phyloP scores from a whole-genome alignment of 2,797 vertebrate species.

The Balearica regulorum region DNA sequence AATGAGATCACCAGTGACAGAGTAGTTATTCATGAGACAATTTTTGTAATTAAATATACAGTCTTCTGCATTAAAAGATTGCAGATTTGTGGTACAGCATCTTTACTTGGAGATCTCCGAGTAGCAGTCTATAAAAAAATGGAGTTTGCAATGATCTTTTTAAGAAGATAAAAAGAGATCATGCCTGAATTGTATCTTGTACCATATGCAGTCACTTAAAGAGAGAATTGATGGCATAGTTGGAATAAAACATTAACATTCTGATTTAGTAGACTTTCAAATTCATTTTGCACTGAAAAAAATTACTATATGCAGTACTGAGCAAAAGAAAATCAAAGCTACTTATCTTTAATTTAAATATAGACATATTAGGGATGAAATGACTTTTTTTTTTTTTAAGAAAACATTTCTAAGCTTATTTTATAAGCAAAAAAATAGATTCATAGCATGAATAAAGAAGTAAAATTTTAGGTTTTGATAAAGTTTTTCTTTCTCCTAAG shows the following conservation, averaged over 20 bases:
- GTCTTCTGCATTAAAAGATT: background rate
- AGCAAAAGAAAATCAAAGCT: background rate
- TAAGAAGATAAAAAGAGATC: background rate
- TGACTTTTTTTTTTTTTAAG: background rate
- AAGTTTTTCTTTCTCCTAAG: background rate
- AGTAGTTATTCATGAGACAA: background rate
- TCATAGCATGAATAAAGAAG: background rate
- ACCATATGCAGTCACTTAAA: background rate
- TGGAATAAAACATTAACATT: background rate
- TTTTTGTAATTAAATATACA: background rate
- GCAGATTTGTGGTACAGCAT: background rate
- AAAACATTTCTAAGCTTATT: background rate
- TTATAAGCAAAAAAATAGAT: background rate
- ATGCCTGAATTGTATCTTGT: background rate
- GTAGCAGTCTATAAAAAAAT: background rate
- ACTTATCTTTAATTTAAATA: background rate
- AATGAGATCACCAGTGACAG: background rate
- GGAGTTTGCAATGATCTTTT: background rate
- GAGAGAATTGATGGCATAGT: background rate
- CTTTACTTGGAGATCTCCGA: background rate
- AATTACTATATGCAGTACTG: background rate
- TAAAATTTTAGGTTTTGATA: background rate
- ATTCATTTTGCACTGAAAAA: background rate
- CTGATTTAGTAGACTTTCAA: background rate
- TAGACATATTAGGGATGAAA: background rate